A percentile compares a stretch with the other conserved stretches of the same genome.
phyloP scores from a whole-genome alignment of 2,888 invertebrate genomes.

The Bursaphelenchus okinawaensis region DNA sequence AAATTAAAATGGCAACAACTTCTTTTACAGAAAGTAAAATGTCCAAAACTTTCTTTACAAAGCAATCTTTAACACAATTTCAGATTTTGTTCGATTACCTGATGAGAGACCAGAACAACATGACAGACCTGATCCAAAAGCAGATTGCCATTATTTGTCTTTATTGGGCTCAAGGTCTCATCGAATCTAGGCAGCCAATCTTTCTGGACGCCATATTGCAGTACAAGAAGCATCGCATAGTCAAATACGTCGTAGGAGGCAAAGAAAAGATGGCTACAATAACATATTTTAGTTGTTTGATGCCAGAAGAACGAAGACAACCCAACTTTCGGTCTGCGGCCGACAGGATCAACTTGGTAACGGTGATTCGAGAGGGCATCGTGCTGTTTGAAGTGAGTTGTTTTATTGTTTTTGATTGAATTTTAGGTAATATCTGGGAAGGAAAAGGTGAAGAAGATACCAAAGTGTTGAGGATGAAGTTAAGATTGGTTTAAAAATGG shows the following conservation, averaged over 20 bases:
- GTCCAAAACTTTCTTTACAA: too few species aligned
- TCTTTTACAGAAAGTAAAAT: not conserved
- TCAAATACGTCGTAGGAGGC: not conserved
- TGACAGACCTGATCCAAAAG: slow-evolving; percentile 1
- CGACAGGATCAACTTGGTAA: not conserved
- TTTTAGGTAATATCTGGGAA: too few species aligned
- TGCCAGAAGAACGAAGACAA: not conserved
- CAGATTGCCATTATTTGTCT: slow-evolving; percentile 10
- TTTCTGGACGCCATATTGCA: not conserved
- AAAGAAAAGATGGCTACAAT: not conserved
- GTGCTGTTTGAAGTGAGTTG: not conserved
- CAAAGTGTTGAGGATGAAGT: not conserved
- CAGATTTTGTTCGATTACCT: not conserved
- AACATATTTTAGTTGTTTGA: not conserved
- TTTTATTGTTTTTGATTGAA: not conserved
- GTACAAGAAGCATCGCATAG: not conserved
- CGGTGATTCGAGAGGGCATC: not conserved
- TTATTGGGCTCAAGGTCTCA: slow-evolving; percentile 9
- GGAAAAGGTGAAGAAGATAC: too few species aligned
- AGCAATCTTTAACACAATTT: too few species aligned
- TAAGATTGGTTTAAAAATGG: not conserved
- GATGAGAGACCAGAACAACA: slow-evolving; percentile 1
- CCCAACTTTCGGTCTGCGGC: not conserved
- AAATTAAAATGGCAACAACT: too few species aligned
- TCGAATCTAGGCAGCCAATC: slow-evolving; percentile 3